These are phyloP conservation scores for Lycaena phlaeas DNA, from an alignment of 2,888 invertebrate species.

Conservation along the genomic window DNA sequence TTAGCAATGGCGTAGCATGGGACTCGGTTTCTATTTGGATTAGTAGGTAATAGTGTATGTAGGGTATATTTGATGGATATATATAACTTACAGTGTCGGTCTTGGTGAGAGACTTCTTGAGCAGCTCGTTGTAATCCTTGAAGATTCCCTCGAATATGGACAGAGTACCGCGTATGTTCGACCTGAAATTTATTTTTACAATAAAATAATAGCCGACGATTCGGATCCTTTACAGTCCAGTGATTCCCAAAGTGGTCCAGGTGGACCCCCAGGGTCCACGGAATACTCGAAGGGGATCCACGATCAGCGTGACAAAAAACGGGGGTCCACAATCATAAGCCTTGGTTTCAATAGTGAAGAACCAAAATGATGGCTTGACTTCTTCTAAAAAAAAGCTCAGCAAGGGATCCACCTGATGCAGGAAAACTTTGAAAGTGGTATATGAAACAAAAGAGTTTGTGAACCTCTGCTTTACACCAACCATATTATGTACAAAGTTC, in stretches of 20 bases:
- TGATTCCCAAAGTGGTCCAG: too few species aligned
- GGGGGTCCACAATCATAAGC: too few species aligned
- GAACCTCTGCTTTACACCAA: not conserved
- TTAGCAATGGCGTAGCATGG: too few species aligned
- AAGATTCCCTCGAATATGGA: constrained; percentile 61
- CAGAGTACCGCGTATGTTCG: constrained; percentile 46
- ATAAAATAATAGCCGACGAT: not conserved
- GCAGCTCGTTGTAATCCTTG: constrained; percentile 50
- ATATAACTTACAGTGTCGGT: constrained; percentile 31
- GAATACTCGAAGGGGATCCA: too few species aligned
- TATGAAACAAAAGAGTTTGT: not conserved
- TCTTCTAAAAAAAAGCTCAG: not conserved
- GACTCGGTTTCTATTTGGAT: too few species aligned
- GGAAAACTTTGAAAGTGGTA: not conserved
- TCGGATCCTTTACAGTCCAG: not conserved
- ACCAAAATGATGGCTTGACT: too few species aligned
- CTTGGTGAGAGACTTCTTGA: constrained; percentile 35
- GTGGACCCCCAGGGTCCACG: too few species aligned
- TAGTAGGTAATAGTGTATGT: too few species aligned
- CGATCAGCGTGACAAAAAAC: too few species aligned
- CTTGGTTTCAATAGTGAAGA: too few species aligned
- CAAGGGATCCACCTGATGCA: not conserved
- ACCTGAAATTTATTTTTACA: constrained; percentile 29
- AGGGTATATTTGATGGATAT: too few species aligned
- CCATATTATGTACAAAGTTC: too few species aligned